Conservation (phyloP, 2,797 vertebrate genomes). For the Zenarchopterus dispar region DNA sequence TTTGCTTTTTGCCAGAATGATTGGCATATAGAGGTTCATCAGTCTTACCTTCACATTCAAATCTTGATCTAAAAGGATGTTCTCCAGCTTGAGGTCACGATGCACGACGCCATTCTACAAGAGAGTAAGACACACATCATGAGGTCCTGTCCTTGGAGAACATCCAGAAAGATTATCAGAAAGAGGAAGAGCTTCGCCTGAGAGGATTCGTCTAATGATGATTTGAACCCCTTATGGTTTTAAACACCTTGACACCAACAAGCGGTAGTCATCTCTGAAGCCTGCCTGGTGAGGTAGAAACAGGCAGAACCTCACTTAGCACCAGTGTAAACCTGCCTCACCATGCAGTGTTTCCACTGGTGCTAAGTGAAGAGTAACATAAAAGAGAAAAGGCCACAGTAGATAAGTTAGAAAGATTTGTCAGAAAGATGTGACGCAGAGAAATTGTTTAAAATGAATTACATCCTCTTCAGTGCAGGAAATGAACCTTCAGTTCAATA, state of each 20-base stretch:
- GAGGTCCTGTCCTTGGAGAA: constrained; percentile 5
- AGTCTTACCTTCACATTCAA: constrained; percentile 83
- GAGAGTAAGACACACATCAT: constrained; percentile 31
- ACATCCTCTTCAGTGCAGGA: constrained; percentile 41
- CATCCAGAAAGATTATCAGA: constrained; percentile 19
- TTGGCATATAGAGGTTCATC: not conserved
- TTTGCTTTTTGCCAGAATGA: not conserved
- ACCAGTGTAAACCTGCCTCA: too few species aligned
- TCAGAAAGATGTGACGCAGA: constrained; percentile 24
- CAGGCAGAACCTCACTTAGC: too few species aligned
- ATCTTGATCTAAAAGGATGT: constrained; percentile 85
- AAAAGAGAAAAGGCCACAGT: constrained; percentile 17
- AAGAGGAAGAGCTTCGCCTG: constrained; percentile 40
- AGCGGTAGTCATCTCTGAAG: constrained; percentile 15
- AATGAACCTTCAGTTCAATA: constrained; percentile 30
- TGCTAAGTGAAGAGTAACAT: constrained; percentile 14
- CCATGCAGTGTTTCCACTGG: constrained; percentile 23
- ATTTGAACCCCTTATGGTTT: constrained; percentile 34
- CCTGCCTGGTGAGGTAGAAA: constrained; percentile 3
- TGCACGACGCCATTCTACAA: constrained; percentile 84
- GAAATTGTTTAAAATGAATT: constrained; percentile 36
- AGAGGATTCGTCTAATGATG: constrained; percentile 39
- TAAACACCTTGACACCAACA: constrained; percentile 27
- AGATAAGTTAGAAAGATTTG: constrained; percentile 37
- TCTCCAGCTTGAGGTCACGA: constrained; percentile 87